Evolutionary conservation across 2,888 invertebrate species (phyloP), one percentile per base, ranked within the genome.

Genomic region (Periphyllus acericola): DNA sequence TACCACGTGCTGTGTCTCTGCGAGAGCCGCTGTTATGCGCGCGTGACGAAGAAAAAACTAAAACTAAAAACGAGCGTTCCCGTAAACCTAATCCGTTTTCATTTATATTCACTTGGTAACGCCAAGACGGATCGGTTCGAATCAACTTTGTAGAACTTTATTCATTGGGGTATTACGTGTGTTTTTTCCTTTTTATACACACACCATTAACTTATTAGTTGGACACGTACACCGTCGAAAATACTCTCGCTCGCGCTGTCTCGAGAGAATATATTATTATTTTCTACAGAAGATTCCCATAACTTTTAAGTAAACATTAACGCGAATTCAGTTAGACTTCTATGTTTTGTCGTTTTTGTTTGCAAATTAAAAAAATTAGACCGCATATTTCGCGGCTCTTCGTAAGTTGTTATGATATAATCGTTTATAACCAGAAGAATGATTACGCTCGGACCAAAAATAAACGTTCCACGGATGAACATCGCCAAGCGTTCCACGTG

Each of bases 1-100:
- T 25, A 21, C 60, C 60, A 21, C 3, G 60, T 25, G 21, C n/a
- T 6, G 46, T 11, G 60, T 60, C 60, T 46, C 25, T 60, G 60
- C 60, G 6, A 14, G 14, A 17, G n/a, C 25, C 66, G n/a, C 66
- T 21, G 3, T 1, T 66, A 55, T n/a, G 60, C n/a, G 19, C 66
- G 68, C 0, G n/a, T 32, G 29, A 14, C 34, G 74, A 14, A 34
- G 25, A 17, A 36, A 0, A 21, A 74, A 19, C 3, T 6, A 74
- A 21, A 36, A 6, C 11, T 74, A 71, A 86, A 34, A 25, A 72
- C 32, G 25, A 29, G 17, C 1, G 46, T 79, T 71, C 79, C 25
- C 79, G 40, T 72, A 86, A 36, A 55, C 79, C 40, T 80, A 80
- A 87, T 80, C 80, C 87, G 40, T 87, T 81, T 87, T 87, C 72